Evolutionary conservation across 2,113 vertebrate species (phyloP).

Genomic region (Nipponia nippon): DNA sequence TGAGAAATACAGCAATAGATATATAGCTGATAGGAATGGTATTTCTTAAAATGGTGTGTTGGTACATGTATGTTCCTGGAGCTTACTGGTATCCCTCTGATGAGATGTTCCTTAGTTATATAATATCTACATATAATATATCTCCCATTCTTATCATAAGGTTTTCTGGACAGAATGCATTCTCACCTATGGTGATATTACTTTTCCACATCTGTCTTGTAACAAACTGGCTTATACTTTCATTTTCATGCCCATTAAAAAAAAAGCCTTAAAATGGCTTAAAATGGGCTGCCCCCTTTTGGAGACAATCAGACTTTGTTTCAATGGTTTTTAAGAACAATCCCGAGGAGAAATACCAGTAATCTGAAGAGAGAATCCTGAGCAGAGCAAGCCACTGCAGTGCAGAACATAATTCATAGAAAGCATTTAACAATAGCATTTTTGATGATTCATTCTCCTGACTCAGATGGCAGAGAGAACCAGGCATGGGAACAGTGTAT

Average conservation of each 20-base stretch:
- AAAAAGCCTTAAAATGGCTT: not conserved
- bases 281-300: constrained; percentile 2
- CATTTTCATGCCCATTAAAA: not conserved
- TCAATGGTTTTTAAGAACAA: not conserved
- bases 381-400: constrained; percentile 38
- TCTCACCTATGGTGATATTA: not conserved
- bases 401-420: constrained; percentile 61
- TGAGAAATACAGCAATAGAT: not conserved
- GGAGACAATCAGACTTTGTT: not conserved
- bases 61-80: not conserved
- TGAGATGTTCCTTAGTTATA: not conserved
- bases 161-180: not conserved
- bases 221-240: not conserved
- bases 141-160: not conserved
- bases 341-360: not conserved
- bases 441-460: constrained; percentile 65
- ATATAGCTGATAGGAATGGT: not conserved
- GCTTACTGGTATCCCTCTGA: not conserved
- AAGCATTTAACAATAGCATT: constrained; percentile 56
- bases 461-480: constrained; percentile 26
- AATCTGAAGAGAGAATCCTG: not conserved
- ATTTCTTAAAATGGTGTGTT: not conserved
- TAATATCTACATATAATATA: not conserved
- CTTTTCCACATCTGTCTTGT: not conserved
- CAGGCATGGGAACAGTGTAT: not conserved